Conservation (phyloP, 2,888 invertebrate species). For the Mactromeris polynyma region DNA sequence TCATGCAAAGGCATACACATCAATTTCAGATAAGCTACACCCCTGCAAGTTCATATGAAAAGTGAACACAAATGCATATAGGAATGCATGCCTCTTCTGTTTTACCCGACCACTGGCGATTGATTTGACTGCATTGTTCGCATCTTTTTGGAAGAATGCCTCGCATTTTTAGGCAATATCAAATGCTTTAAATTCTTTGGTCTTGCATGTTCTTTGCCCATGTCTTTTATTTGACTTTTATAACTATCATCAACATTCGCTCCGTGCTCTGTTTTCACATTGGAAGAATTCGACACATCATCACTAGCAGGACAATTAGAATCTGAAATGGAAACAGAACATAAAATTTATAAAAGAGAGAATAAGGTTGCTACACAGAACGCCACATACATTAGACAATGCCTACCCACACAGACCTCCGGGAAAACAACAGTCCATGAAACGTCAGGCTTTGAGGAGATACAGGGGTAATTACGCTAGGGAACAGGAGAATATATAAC, state of each 20-base stretch:
- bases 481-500: too few species aligned
- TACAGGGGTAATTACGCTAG: too few species aligned
- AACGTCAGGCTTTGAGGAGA: too few species aligned
- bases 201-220: not conserved
- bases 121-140: not conserved
- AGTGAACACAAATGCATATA: not conserved
- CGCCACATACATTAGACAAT: too few species aligned
- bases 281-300: not conserved
- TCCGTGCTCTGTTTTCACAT: not conserved
- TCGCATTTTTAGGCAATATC: constrained; percentile 53
- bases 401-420: too few species aligned
- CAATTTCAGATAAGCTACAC: too few species aligned
- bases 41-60: not conserved
- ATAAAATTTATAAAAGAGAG: too few species aligned
- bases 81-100: not conserved
- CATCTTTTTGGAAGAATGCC: constrained; percentile 58
- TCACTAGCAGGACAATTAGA: constrained; percentile 15
- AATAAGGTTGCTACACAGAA: too few species aligned
- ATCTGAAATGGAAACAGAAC: constrained; percentile 30
- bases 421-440: too few species aligned
- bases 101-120: not conserved
- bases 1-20: too few species aligned
- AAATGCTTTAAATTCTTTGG: constrained; percentile 31
- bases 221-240: not conserved
- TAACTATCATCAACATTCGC: not conserved